phyloP scores from a whole-genome alignment of 2,113 vertebrate genomes.

The Muntiacus muntjak region DNA sequence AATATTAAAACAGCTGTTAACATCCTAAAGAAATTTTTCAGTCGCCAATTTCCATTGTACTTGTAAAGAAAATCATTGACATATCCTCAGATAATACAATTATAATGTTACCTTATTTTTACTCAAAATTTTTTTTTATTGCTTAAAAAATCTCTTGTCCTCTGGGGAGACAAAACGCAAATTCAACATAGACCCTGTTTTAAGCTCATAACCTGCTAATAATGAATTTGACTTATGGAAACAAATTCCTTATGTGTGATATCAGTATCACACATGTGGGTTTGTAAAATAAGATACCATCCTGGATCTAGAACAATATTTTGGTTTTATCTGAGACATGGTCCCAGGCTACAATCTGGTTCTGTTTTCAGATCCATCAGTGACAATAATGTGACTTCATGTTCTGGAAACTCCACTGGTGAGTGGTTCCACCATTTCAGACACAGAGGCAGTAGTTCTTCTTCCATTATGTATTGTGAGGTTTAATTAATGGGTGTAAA shows the following conservation, averaged over 20 bases:
- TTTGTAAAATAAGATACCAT: neutral
- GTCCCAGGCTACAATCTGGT: neutral
- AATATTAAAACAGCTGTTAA: neutral
- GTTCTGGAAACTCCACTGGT: neutral
- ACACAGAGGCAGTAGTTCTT: neutral
- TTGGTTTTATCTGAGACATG: neutral
- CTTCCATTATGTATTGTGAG: neutral
- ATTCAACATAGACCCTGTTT: neutral
- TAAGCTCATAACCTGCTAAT: neutral
- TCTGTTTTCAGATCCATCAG: neutral
- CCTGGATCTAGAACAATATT: neutral
- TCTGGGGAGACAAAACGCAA: neutral
- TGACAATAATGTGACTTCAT: neutral
- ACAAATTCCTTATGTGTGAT: neutral
- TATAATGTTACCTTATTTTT: neutral
- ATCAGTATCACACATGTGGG: neutral
- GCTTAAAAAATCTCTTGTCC: neutral
- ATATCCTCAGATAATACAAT: neutral
- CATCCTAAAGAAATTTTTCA: neutral
- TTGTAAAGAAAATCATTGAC: neutral
- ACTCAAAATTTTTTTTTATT: neutral
- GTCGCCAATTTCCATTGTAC: neutral
- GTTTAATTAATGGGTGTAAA: neutral
- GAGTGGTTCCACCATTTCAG: neutral
- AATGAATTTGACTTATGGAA: neutral